Percentiles rank a stretch among this genome's conserved stretches.
Evolutionary conservation across 2,797 vertebrate species (phyloP).

Genomic region (Falco berigora): DNA sequence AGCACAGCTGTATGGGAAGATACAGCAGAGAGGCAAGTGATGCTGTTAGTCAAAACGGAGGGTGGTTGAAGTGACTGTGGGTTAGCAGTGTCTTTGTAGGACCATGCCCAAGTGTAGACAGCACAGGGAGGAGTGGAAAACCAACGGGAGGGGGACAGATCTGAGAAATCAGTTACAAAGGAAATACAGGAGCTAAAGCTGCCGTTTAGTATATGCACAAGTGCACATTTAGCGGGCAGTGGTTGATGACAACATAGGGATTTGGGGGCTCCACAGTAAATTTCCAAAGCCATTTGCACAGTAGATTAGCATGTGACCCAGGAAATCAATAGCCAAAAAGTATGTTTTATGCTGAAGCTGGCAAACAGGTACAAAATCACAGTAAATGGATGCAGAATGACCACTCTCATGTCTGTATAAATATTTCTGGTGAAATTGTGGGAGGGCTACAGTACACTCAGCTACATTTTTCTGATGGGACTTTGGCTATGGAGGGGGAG

Average conservation of each 20-base stretch:
- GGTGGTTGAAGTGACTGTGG: not conserved
- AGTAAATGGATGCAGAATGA: not conserved
- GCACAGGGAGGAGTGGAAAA: not conserved
- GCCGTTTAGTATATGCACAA: not conserved
- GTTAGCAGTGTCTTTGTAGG: not conserved
- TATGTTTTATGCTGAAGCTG: not conserved
- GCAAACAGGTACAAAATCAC: not conserved
- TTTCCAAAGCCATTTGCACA: not conserved
- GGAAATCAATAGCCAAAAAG: constrained; percentile 7
- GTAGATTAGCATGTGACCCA: not conserved
- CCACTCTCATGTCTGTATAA: not conserved
- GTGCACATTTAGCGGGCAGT: not conserved
- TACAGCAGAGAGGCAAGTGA: not conserved
- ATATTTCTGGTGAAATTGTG: not conserved
- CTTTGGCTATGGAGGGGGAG: not conserved
- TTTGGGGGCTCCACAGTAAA: not conserved
- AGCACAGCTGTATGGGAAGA: not conserved
- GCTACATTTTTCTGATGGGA: not conserved
- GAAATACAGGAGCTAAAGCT: not conserved
- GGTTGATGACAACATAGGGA: not conserved
- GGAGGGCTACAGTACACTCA: not conserved
- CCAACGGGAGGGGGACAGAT: not conserved
- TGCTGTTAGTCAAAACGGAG: not conserved
- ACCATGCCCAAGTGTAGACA: not conserved
- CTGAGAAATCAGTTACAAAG: not conserved